These are phyloP conservation scores for Cecropterus lyciades DNA, from an alignment of 1,140 invertebrate species.

Conservation along the genomic window DNA sequence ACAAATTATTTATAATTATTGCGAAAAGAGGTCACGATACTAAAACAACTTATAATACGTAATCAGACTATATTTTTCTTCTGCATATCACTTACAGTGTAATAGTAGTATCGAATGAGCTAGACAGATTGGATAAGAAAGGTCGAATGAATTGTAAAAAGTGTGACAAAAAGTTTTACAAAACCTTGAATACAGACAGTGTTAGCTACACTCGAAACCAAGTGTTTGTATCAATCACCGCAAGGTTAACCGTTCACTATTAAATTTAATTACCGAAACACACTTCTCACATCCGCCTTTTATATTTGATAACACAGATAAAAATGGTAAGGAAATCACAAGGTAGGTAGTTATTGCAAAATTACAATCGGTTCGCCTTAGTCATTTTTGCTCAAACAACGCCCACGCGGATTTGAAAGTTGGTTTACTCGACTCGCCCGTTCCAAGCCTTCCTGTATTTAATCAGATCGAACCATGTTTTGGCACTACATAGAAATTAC, in stretches of 20 bases:
- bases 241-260: conserved; percentile 48
- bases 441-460: neutral
- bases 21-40: too few relatives aligned
- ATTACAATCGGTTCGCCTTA: neutral
- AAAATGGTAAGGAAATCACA: conserved; percentile 7
- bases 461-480: neutral
- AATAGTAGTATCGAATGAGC: conserved; percentile 2
- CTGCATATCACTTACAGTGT: neutral
- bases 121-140: conserved; percentile 11
- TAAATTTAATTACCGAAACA: conserved; percentile 34
- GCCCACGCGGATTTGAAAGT: conserved; percentile 10
- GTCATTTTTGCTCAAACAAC: conserved; percentile 2
- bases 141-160: conserved; percentile 23
- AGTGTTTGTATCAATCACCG: conserved; percentile 13
- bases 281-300: conserved; percentile 50
- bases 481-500: too few relatives aligned
- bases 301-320: conserved; percentile 26
- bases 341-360: neutral
- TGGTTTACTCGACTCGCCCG: neutral
- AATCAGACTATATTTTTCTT: neutral
- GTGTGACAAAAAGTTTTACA: conserved; percentile 25
- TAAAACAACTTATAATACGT: too few relatives aligned
- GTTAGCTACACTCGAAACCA: conserved; percentile 7
- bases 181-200: conserved; percentile 28
- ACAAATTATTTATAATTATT: too few relatives aligned